Percentiles rank a stretch among this genome's conserved stretches.
Conservation (phyloP, 1,140 invertebrate genomes). For the Pygmarrhopalites habei region DNA sequence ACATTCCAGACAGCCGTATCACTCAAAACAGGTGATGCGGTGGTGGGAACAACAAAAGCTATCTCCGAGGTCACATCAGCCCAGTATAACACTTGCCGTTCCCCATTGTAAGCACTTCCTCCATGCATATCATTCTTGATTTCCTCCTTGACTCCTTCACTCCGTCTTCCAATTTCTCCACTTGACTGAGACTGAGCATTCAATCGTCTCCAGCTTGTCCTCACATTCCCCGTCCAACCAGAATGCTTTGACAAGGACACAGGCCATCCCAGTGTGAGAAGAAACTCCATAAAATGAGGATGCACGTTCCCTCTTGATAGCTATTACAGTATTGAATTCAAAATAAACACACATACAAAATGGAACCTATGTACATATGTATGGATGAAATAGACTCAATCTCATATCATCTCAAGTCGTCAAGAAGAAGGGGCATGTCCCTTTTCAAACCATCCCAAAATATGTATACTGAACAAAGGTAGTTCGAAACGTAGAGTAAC, state of each 20-base stretch:
- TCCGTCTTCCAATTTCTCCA: neutral
- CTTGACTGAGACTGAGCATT: constrained; percentile 3
- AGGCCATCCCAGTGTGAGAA: constrained; percentile 75
- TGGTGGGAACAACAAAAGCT: constrained; percentile 84
- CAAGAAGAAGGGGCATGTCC: no score
- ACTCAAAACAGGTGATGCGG: neutral
- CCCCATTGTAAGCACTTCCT: constrained; percentile 61
- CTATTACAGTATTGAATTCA: no score
- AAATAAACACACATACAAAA: neutral
- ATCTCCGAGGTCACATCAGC: constrained; percentile 90
- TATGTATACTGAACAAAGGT: no score
- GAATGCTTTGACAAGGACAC: constrained; percentile 70
- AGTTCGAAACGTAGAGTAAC: no score
- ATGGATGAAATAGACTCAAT: no score
- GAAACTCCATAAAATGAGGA: constrained; percentile 67
- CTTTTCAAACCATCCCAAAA: no score
- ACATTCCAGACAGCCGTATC: constrained; percentile 16
- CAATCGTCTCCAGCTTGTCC: constrained; percentile 61
- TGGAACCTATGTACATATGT: neutral
- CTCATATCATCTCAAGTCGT: no score
- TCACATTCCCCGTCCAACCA: constrained; percentile 80
- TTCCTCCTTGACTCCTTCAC: neutral
- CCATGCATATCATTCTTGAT: constrained; percentile 44
- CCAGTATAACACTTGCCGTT: constrained; percentile 80
- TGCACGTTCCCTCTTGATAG: constrained; percentile 52